A percentile compares a stretch with the other conserved stretches of the same genome.
Conservation (phyloP, 2,888 invertebrate species). For the Xestia rhomboidea region DNA sequence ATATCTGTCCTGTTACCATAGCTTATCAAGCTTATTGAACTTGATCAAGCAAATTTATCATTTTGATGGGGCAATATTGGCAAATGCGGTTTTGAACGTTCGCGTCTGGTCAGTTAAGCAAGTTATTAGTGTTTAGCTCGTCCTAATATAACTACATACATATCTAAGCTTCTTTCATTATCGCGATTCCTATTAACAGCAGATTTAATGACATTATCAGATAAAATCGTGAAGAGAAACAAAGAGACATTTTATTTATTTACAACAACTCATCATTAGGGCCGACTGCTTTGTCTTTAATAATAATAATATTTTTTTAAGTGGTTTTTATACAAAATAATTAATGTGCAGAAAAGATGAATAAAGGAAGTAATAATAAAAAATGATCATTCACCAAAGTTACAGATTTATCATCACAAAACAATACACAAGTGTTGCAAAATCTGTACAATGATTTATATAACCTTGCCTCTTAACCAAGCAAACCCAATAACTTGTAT, state of each 20-base stretch:
- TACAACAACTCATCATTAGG: not conserved
- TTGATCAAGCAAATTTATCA: not conserved
- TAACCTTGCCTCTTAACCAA: too few species aligned
- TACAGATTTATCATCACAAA: not conserved
- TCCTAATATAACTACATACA: not conserved
- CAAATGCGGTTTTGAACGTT: not conserved
- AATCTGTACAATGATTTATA: not conserved
- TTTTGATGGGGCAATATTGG: not conserved
- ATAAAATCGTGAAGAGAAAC: not conserved
- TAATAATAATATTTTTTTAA: too few species aligned
- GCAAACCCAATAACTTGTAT: too few species aligned
- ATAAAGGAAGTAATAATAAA: too few species aligned
- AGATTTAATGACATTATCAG: not conserved
- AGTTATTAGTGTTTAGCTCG: not conserved
- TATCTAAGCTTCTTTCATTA: too few species aligned
- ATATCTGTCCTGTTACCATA: not conserved
- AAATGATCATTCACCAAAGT: not conserved
- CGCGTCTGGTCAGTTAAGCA: not conserved
- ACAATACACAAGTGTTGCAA: not conserved
- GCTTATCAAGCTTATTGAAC: not conserved
- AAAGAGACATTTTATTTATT: not conserved
- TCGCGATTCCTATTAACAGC: too few species aligned
- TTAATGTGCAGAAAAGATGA: too few species aligned
- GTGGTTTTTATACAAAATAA: too few species aligned
- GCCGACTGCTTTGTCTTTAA: not conserved